Percentiles rank a stretch among this genome's conserved stretches.
Evolutionary conservation across 2,888 invertebrate genomes (phyloP).

Genomic region (Ethmia dodecea): DNA sequence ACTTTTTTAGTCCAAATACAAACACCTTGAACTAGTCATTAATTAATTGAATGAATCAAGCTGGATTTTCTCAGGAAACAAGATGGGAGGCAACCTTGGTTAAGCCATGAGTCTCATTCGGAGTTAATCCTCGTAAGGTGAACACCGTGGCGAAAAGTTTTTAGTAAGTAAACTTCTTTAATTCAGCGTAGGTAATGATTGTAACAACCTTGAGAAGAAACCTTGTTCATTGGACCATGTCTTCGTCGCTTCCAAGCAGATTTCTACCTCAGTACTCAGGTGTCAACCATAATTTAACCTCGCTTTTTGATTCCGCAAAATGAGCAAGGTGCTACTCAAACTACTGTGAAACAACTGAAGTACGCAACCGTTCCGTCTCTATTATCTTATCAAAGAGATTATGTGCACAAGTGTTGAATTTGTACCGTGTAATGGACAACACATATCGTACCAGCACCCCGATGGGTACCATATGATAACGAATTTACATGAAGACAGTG

Average conservation of each 20-base stretch:
- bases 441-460: conserved; percentile 53
- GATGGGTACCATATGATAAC: conserved; percentile 38
- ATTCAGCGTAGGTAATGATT: too few relatives aligned
- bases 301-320: too few relatives aligned
- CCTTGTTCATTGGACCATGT: conserved; percentile 34
- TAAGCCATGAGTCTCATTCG: not conserved
- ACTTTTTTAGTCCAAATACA: too few relatives aligned
- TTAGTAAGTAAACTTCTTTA: conserved; percentile 25
- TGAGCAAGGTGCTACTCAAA: not conserved
- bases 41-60: conserved; percentile 14
- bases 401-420: conserved; percentile 68
- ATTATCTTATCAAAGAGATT: conserved; percentile 71
- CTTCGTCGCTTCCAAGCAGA: conserved; percentile 17
- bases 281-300: too few relatives aligned
- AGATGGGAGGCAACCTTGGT: too few relatives aligned
- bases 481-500: conserved; percentile 31
- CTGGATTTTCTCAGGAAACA: conserved; percentile 1
- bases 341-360: conserved; percentile 23
- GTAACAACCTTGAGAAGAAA: conserved; percentile 31
- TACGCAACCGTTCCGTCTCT: conserved; percentile 14
- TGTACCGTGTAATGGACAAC: conserved; percentile 58
- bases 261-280: conserved; percentile 15
- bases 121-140: not conserved
- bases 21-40: conserved; percentile 11
- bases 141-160: not conserved